Conservation (phyloP, 2,797 vertebrate genomes). For the Cheirogaleus major region DNA sequence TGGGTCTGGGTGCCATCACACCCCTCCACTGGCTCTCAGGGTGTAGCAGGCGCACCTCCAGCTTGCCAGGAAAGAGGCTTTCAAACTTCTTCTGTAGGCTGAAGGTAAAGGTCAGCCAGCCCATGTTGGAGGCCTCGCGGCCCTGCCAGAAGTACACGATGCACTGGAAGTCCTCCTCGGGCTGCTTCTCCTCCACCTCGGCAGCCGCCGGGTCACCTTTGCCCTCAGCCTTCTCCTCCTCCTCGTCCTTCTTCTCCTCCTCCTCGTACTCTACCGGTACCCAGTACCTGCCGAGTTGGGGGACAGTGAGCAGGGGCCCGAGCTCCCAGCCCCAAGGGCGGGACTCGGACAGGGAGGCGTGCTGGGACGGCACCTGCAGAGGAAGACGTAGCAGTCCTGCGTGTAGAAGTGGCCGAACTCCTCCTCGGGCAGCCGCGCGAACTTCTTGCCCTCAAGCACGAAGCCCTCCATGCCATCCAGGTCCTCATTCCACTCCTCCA, state of each 20-base stretch:
- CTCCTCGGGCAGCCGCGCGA: conserved; percentile 96
- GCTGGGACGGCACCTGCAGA: conserved; percentile 91
- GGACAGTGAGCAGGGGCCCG: background rate
- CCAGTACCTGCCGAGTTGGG: conserved; percentile 91
- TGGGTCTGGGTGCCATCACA: background rate
- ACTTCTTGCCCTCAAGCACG: conserved; percentile 97
- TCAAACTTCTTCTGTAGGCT: conserved; percentile 99
- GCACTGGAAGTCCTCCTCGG: conserved; percentile 98
- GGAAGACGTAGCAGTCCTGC: conserved; percentile 98
- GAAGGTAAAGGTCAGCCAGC: conserved; percentile 99
- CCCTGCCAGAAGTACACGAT: conserved; percentile 99
- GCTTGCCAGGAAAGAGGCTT: conserved; percentile 96
- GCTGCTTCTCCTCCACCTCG: conserved; percentile 92
- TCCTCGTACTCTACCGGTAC: conserved; percentile 96
- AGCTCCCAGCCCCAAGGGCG: background rate
- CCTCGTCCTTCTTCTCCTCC: conserved; percentile 86
- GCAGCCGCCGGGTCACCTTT: conserved; percentile 81
- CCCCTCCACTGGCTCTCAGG: rapidly evolving
- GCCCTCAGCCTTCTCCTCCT: conserved; percentile 77
- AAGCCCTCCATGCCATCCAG: conserved; percentile 99
- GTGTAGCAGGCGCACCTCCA: conserved; percentile 88
- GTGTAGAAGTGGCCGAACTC: conserved; percentile 98
- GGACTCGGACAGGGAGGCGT: rapidly evolving
- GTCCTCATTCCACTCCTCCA: conserved; percentile 99
- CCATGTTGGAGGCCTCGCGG: conserved; percentile 98